Base-by-base conservation (phyloP, 2,797 vertebrate genomes). In the Eulemur albifrons region DNA sequence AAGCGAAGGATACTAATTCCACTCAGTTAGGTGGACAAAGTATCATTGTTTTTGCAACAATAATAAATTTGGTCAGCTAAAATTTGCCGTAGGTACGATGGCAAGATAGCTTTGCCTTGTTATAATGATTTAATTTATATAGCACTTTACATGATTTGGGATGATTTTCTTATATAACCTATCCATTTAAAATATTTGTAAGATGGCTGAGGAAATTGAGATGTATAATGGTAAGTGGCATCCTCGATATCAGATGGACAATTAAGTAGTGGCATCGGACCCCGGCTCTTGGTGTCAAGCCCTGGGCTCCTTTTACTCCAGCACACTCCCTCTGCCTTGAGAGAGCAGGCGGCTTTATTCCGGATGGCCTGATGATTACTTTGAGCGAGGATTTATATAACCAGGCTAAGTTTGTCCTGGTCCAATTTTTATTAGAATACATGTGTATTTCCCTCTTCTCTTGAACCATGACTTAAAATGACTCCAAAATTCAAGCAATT, bases 401-500 rank as follows among this genome's bases (percentile, higher is more conserved):
- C 35, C 77, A 77, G 72, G 69, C 80, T 73, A 32, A 20, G 15
- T 69, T 85, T 18, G 43, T 87, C 63, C 65, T 25, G 12, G 3
- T 35, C 12, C 0, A 43, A 38, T 81, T 69, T 85, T 43, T 21
- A 30, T 85, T 92, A 1, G 96, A 89, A 67, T 43, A 14, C 72
- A 0, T 12, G 45, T 75, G 70, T 7, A 1, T n/a, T 12, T 57
- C 76, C 40, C 61, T 79, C 54, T 88, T 94, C 14, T 85, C 17
- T 0, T 87, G 83, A 90, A 95, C 70, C 48, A n/a, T 27, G 40
- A 90, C n/a, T 96, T 97, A 95, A 94, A 96, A 93, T 69, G 69
- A 40, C 17, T 80, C 84, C 40, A 69, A 73, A 95, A 80, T 89
- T 50, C 75, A 43, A 50, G 48, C 43, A 79, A 3, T 48, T 75